phyloP scores from a whole-genome alignment of 35 echinoderm and acorn worm species.

The Apostichopus japonicus region DNA sequence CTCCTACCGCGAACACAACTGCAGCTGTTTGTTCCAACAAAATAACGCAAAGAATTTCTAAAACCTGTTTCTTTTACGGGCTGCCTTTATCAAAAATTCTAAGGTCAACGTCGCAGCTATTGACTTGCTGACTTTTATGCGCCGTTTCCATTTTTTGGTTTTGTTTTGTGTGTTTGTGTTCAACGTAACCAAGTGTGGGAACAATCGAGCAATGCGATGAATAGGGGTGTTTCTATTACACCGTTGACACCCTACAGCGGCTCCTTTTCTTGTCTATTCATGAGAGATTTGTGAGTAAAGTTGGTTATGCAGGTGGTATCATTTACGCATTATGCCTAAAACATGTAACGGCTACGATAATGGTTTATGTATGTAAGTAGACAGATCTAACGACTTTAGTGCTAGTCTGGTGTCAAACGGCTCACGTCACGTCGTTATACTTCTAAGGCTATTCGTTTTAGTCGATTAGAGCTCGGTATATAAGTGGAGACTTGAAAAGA shows the following conservation, averaged over 20 bases:
- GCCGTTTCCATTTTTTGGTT: background rate
- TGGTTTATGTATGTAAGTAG: background rate
- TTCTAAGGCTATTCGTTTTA: no score
- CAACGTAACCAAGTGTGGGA: constrained; percentile 39
- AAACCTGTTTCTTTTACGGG: background rate
- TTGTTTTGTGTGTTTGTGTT: background rate
- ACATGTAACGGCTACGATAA: background rate
- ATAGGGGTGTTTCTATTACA: constrained; percentile 18
- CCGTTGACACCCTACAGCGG: constrained; percentile 25
- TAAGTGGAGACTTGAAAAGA: no score
- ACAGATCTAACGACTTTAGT: background rate
- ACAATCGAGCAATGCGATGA: constrained; percentile 13
- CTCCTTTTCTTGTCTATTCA: background rate
- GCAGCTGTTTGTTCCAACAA: constrained; percentile 44
- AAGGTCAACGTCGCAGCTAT: constrained; percentile 15
- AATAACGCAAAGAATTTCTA: constrained; percentile 13
- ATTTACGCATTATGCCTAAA: background rate
- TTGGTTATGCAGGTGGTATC: background rate
- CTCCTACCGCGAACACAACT: constrained; percentile 32
- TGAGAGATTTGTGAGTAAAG: background rate
- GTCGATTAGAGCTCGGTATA: no score
- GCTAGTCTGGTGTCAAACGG: background rate
- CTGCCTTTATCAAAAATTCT: background rate
- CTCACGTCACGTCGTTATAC: no score
- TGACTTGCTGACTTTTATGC: constrained; percentile 36